Evolutionary conservation across 2,797 vertebrate species (phyloP).

Genomic region (Pipistrellus pygmaeus): DNA sequence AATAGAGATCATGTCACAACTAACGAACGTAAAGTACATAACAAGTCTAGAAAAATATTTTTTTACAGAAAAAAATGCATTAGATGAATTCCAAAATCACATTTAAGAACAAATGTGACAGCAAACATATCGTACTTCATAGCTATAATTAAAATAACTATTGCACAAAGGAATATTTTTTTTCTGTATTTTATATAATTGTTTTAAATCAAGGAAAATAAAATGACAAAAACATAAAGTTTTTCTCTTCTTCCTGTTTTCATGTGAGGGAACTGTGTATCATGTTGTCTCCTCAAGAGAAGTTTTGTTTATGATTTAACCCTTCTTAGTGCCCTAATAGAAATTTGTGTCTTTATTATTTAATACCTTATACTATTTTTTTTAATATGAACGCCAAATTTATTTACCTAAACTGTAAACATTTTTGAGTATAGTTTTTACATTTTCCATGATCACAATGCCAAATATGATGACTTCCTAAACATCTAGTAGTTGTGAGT

Average conservation of each 20-base stretch:
- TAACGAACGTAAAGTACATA: constrained; percentile 53
- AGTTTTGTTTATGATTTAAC: not conserved
- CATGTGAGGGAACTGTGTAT: not conserved
- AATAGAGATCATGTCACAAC: constrained; percentile 63
- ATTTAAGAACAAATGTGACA: not conserved
- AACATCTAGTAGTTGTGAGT: not conserved
- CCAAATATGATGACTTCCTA: not conserved
- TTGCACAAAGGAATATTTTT: not conserved
- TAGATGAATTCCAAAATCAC: not conserved
- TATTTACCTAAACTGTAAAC: not conserved
- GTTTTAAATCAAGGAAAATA: not conserved
- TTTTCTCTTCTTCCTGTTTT: not conserved
- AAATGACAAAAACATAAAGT: not conserved
- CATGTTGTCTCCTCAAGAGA: not conserved
- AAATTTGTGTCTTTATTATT: not conserved
- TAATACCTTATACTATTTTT: not conserved
- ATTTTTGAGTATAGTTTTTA: not conserved
- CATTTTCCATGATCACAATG: not conserved
- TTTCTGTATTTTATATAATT: not conserved
- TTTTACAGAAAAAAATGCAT: not conserved
- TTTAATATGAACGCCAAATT: not conserved
- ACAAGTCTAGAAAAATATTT: not conserved
- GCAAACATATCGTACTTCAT: not conserved
- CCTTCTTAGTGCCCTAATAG: not conserved
- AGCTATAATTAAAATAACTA: not conserved